A percentile compares a stretch with the other conserved stretches of the same genome.
Conservation (phyloP, 2,888 invertebrate genomes). For the Geophilus truncorum region DNA sequence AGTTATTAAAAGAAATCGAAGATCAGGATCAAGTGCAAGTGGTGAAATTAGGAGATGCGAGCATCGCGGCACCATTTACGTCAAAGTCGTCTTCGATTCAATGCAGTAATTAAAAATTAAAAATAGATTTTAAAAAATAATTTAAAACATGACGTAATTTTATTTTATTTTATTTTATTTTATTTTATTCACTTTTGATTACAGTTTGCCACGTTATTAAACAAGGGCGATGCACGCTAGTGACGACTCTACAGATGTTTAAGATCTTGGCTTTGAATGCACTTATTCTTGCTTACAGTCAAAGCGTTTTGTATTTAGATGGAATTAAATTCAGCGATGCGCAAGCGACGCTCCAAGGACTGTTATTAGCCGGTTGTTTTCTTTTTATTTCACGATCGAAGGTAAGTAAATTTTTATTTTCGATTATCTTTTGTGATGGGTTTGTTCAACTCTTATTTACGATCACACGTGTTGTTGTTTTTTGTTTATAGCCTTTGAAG, state of each 20-base stretch:
- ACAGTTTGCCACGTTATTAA: constrained; percentile 87
- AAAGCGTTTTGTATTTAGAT: constrained; percentile 95
- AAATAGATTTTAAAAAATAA: neutral
- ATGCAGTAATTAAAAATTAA: constrained; percentile 66
- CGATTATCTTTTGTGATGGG: constrained; percentile 47
- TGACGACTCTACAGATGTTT: constrained; percentile 99
- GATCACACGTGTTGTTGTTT: neutral
- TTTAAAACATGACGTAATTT: no score
- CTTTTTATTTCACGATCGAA: constrained; percentile 96
- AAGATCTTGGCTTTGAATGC: constrained; percentile 98
- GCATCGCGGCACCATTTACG: constrained; percentile 98
- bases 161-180: constrained; percentile 43
- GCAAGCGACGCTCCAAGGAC: constrained; percentile 95
- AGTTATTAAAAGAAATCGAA: constrained; percentile 63
- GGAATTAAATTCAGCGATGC: constrained; percentile 97
- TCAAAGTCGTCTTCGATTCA: constrained; percentile 92
- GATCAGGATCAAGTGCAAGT: constrained; percentile 80
- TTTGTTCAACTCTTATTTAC: neutral
- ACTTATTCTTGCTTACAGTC: constrained; percentile 94
- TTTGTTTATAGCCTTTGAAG: constrained; percentile 67
- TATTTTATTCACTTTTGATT: no score
- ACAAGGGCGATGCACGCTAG: constrained; percentile 97
- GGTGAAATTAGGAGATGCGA: constrained; percentile 95
- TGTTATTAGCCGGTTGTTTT: constrained; percentile 92
- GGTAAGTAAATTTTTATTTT: constrained; percentile 75